Evolutionary conservation across 2,113 vertebrate species (phyloP).

Genomic region (Psilopsiagon aurifrons): DNA sequence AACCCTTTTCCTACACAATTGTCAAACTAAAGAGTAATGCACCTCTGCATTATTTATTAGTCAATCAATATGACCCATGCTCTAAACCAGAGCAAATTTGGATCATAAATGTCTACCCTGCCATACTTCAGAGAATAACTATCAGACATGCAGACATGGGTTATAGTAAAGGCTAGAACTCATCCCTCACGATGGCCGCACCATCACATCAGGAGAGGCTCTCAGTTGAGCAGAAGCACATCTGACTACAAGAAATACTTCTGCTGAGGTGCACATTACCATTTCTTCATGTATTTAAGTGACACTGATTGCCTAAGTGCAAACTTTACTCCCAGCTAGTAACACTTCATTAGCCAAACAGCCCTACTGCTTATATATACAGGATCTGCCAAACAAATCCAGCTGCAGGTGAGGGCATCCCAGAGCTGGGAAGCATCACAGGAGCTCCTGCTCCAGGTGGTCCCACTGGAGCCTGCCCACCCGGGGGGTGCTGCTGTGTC

Average conservation of each 20-base stretch:
- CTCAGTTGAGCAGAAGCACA: background rate
- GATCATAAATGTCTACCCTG: background rate
- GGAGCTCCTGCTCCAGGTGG: background rate
- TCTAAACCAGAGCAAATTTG: background rate
- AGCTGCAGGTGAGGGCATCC: background rate
- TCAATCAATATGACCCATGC: background rate
- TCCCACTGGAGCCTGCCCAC: background rate
- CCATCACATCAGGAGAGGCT: fast-evolving
- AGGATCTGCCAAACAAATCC: background rate
- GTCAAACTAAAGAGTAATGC: background rate
- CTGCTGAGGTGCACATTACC: background rate
- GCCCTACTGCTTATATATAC: background rate
- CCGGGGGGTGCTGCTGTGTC: fast-evolving
- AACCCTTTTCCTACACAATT: background rate
- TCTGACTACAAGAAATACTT: background rate
- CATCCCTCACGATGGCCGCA: background rate
- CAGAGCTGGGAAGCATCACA: fast-evolving
- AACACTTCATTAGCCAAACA: background rate
- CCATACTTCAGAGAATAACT: background rate
- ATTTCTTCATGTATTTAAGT: fast-evolving
- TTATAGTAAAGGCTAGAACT: background rate
- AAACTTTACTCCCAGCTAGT: background rate
- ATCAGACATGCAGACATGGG: background rate
- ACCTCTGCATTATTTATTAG: slow-evolving; percentile 16
- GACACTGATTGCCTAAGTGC: background rate